Evolutionary conservation across 2,113 vertebrate species (phyloP), one percentile per base, ranked within the genome.

Genomic region (Paralichthys olivaceus): DNA sequence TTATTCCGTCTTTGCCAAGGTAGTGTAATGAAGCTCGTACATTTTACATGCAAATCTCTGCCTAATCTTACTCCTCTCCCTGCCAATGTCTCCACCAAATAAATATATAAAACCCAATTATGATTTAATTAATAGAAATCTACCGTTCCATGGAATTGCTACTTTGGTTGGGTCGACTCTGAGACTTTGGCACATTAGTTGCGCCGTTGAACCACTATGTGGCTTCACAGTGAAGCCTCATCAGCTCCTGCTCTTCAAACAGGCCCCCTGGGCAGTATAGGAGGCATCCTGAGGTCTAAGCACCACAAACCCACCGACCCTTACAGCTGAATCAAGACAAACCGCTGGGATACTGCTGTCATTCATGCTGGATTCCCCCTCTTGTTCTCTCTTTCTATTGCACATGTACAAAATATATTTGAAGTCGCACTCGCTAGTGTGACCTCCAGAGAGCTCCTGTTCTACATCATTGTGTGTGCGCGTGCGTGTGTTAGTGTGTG

Each of bases 61-160:
- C 89, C 93, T 93, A 94, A 94, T 93, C 93, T 94, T 87, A 87
- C 91, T 91, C 81, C 65, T 91, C 91, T 91, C 91, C 72, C 80
- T 92, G 91, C 92, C 91, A 93, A 90, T 82, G 90, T 93, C 91
- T 89, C 87, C 72, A 77, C 90, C 91, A 94, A 95, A 95, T 94
- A 94, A 94, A 95, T 93, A 94, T 94, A 94, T 93, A 94, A 95
- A 93, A 94, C 92, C 91, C 91, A 94, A 94, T 94, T 95, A 94
- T 92, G 93, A 92, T 94, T 93, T 94, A 94, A 95, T 94, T 94
- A 94, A 94, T 93, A 93, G 92, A 92, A 94, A 92, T 92, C 91
- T 91, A 92, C 86, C 84, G 82, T 93, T 92, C 89, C 85, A 81
- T 91, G 91, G 89, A 93, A 94, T 92, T 92, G 91, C 80, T 90